These are phyloP conservation scores for Percopsis omiscomaycus DNA, from an alignment of 2,797 vertebrate genomes.

Conservation along the genomic window DNA sequence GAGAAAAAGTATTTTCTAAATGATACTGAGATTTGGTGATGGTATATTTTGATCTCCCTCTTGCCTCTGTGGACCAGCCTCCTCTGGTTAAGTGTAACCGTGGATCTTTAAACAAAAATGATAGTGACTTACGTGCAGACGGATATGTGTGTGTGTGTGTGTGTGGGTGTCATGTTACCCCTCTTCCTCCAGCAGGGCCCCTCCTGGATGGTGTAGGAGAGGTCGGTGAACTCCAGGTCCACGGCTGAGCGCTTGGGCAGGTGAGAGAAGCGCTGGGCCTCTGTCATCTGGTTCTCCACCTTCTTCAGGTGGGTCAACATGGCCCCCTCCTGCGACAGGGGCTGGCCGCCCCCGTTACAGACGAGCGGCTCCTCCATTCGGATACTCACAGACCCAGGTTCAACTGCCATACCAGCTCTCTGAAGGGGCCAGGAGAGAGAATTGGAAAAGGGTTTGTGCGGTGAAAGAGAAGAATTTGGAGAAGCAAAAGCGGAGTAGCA, in stretches of 20 bases:
- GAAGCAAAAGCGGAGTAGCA: background rate
- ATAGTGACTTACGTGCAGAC: background rate
- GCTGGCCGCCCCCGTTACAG: slow-evolving; percentile 55
- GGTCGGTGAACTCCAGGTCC: slow-evolving; percentile 88
- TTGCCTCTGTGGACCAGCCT: no score
- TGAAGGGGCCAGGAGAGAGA: background rate
- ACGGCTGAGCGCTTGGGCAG: slow-evolving; percentile 88
- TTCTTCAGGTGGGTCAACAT: slow-evolving; percentile 67
- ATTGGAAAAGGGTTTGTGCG: background rate
- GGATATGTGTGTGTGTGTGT: background rate
- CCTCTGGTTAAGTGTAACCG: no score
- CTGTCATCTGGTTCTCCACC: slow-evolving; percentile 51
- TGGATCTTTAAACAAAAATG: no score
- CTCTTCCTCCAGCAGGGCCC: slow-evolving; percentile 83
- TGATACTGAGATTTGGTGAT: no score
- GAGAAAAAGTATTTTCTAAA: no score
- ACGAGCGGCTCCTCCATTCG: slow-evolving; percentile 59
- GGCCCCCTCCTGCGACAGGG: slow-evolving; percentile 46
- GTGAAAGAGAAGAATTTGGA: background rate
- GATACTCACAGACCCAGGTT: slow-evolving; percentile 60
- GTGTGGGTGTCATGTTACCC: slow-evolving; percentile 81
- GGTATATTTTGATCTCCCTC: no score
- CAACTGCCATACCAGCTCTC: slow-evolving; percentile 62
- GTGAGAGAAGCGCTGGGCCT: slow-evolving; percentile 84
- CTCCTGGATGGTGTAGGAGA: slow-evolving; percentile 90